Base-by-base conservation (phyloP, 2,113 vertebrate genomes). In the Coregonus clupeaformis region DNA sequence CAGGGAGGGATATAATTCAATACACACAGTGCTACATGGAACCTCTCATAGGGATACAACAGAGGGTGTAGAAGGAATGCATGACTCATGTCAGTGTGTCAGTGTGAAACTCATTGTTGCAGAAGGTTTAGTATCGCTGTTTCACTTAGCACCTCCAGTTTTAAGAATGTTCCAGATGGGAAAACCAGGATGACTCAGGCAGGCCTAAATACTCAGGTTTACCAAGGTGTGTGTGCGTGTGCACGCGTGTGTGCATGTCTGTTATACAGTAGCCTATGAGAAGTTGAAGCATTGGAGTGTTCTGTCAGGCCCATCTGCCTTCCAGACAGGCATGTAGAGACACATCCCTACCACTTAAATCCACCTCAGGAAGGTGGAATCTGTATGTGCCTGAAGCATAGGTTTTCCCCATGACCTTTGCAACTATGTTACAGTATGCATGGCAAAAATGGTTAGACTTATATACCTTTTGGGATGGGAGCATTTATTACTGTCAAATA, bases 321-420 rank as follows among this genome's bases (percentile, higher is more conserved):
- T 18, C 18, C 69, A 59, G n/a, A 29, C 18, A 70, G 80, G 66
- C 85, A 24, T 86, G 89, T 87, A 74, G 71, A 76, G 78, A 90
- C 83, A 83, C 30, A 80, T 79, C 84, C 76, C 66, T 55, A 80
- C 68, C 32, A 52, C 75, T 74, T 73, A 64, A 83, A 72, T 82
- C 84, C 81, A 77, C 78, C 70, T 74, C 13, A 71, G 57, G 73
- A 73, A 81, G 73, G 64, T 80, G 83, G 84, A 88, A 88, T 87
- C 74, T 36, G 29, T 30, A 14, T 75, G 20, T 11, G 57, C n/a
- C 57, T 60, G 57, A 24, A 22, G n/a, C 57, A 6, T 14, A 20
- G 20, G 57, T 22, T 59, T 59, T 22, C 18, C n/a, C 4, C 16
- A 59, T 18, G 32, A 36, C 55, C 20, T n/a, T 22, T 49, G 13